Conservation (phyloP, 64 coral and sea anemone species). For the Trachythela sp. region DNA sequence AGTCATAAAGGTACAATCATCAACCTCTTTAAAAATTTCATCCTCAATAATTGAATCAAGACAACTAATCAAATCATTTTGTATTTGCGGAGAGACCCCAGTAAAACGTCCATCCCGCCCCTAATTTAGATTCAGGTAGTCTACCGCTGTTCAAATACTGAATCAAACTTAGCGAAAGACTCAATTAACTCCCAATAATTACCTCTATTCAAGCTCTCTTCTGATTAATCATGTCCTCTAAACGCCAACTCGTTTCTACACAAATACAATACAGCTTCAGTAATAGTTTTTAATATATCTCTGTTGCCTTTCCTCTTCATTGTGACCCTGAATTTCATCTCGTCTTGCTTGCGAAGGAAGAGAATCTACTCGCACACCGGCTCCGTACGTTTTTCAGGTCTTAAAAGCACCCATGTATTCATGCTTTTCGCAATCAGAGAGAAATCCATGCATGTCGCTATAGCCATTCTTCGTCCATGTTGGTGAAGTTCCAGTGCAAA, state of each 20-base stretch:
- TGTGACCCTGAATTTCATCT: not conserved
- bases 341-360: not conserved
- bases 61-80: conserved; percentile 17
- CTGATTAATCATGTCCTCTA: not conserved
- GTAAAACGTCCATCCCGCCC: not conserved
- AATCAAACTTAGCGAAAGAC: not conserved
- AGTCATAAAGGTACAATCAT: no score
- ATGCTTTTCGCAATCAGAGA: conserved; percentile 5
- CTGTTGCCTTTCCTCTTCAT: conserved; percentile 3
- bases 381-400: not conserved
- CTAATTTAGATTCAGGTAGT: not conserved
- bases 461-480: not conserved
- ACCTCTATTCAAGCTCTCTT: not conserved
- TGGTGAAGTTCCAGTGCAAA: not conserved
- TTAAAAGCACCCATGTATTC: not conserved
- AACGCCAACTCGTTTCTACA: not conserved
- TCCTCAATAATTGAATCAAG: conserved; percentile 4
- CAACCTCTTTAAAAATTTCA: no score
- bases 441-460: not conserved
- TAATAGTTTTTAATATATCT: conserved; percentile 1
- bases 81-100: not conserved
- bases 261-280: not conserved
- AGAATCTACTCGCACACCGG: not conserved
- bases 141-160: not conserved
- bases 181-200: not conserved